Base-by-base conservation (phyloP, 2,888 invertebrate species). In the Chorisops tibialis region DNA sequence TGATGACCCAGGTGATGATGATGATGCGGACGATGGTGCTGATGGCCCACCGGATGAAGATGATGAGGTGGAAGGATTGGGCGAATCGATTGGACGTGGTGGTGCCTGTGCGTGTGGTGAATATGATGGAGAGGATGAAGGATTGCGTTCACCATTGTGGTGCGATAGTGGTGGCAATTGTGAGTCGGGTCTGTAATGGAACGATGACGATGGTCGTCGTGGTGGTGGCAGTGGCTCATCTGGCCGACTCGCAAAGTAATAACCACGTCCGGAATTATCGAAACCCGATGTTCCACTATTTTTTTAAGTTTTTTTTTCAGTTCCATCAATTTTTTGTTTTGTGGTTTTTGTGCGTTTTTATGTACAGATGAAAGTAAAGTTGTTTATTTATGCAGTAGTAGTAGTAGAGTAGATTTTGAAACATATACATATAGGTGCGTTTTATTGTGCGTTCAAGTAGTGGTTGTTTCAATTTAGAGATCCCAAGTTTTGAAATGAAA, bases 191-290 rank as follows among this genome's bases (percentile, higher is more conserved):
- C 56, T 48, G 49, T 65, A 63, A 14, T 59, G 50, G 52, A 24
- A 51, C n/a, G 52, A 52, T 14, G 52, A 52, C 22, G 52, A 45
- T 18, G 14, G 12, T 45, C 18, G 21, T 65, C 51, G 39, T 49
- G 38, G 59, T 38, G 64, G 62, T 52, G 67, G 59, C 7, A 66
- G 65, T 58, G 65, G 63, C 48, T 73, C 71, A 51, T 72, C 71
- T 60, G 83, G 83, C 49, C 63, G 75, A 14, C 81, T 80, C 18
- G 83, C 83, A 74, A 83, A 85, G 74, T 85, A 85, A 72, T 85
- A 85, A 48, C 85, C 85, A 49, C 83, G 75, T 19, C 85, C 85
- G 37, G 82, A 81, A 39, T 81, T 82, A 72, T 85, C 85, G 79
- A 83, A 85, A 6, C 86, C 85, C 1, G 85, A 81, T 68, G 83